These are phyloP conservation scores for Drosophila insularis DNA, from an alignment of 1,140 invertebrate species.

Conservation along the genomic window DNA sequence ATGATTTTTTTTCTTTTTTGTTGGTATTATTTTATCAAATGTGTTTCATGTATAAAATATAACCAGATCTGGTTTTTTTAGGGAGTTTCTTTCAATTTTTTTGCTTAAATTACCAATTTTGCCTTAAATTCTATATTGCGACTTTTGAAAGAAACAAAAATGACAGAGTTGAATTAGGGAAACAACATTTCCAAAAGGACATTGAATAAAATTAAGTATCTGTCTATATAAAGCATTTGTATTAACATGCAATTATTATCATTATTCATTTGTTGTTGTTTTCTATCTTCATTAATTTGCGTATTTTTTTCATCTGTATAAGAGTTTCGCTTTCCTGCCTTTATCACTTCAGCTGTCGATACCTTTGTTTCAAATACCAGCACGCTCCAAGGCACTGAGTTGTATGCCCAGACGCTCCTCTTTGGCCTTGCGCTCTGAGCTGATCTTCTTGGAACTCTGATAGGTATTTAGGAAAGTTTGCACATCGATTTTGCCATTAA, in stretches of 20 bases:
- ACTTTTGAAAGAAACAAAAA: constrained; percentile 3
- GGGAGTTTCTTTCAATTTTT: not conserved
- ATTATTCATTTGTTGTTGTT: not conserved
- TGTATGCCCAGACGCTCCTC: constrained; percentile 90
- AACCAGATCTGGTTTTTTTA: not conserved
- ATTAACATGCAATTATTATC: constrained; percentile 6
- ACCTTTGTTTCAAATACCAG: constrained; percentile 74
- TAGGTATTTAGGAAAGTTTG: constrained; percentile 89
- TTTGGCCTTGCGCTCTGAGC: constrained; percentile 88
- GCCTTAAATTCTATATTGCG: constrained; percentile 5
- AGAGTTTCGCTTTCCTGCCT: not conserved
- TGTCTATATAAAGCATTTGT: not conserved
- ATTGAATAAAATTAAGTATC: not conserved
- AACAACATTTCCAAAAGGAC: not conserved
- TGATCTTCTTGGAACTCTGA: constrained; percentile 87
- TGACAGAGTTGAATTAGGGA: not conserved
- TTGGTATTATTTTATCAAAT: not conserved
- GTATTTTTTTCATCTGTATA: not conserved
- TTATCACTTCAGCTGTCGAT: not conserved
- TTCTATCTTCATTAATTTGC: not conserved
- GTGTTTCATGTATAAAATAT: not conserved
- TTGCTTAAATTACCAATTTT: not conserved
- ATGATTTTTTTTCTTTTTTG: not conserved
- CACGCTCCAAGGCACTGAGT: constrained; percentile 86
- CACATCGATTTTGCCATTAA: constrained; percentile 88